phyloP scores from a whole-genome alignment of 2,797 vertebrate species.

The Delichon dasypus region DNA sequence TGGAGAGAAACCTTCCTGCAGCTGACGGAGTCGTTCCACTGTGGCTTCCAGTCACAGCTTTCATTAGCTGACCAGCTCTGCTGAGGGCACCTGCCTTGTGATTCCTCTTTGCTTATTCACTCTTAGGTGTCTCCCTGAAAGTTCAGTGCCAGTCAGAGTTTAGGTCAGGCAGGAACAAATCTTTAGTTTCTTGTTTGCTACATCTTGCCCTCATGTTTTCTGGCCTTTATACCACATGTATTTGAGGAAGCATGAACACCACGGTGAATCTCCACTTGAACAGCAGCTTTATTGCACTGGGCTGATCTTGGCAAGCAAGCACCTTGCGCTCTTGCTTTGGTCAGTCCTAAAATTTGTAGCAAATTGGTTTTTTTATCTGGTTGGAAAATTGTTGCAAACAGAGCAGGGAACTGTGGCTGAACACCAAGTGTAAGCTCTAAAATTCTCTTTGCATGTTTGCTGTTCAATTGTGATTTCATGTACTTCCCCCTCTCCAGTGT shows the following conservation, averaged over 20 bases:
- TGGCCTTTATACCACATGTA: not conserved
- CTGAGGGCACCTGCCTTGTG: not conserved
- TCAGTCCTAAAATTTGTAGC: not conserved
- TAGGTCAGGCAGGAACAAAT: not conserved
- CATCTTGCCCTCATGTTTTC: not conserved
- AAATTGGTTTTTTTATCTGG: not conserved
- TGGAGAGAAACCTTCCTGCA: not conserved
- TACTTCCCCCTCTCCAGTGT: not conserved
- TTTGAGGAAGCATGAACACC: not conserved
- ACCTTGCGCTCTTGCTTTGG: not conserved
- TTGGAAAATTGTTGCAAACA: not conserved
- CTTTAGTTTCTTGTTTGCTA: not conserved
- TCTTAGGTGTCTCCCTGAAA: not conserved
- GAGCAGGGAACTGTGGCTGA: not conserved
- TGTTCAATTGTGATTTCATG: fast-evolving
- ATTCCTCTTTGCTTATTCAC: not conserved
- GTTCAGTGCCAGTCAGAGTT: not conserved
- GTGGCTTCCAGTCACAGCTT: not conserved
- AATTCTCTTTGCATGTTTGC: not conserved
- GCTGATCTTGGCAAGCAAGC: not conserved
- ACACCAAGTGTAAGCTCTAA: not conserved
- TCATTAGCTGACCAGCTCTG: not conserved
- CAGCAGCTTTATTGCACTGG: not conserved
- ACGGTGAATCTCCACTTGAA: not conserved
- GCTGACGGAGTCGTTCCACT: not conserved